A percentile compares a stretch with the other conserved stretches of the same genome.
Conservation (phyloP, 2,113 vertebrate genomes). For the Pelodiscus sinensis region DNA sequence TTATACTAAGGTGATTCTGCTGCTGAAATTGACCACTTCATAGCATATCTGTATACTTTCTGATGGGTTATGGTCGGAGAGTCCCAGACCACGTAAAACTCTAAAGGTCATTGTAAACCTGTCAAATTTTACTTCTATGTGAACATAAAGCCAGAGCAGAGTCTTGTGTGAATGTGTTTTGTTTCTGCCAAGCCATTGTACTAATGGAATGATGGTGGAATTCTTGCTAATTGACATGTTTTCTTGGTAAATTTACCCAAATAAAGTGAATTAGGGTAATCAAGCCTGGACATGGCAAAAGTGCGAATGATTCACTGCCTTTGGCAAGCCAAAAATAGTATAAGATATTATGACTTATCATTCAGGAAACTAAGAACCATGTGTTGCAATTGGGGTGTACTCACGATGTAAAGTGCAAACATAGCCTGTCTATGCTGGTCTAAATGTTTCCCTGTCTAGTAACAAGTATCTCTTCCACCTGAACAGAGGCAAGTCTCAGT, state of each 20-base stretch:
- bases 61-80: not conserved
- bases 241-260: not conserved
- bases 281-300: not conserved
- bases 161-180: not conserved
- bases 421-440: not conserved
- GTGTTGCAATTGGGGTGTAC: not conserved
- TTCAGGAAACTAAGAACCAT: not conserved
- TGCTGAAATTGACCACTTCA: not conserved
- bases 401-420: not conserved
- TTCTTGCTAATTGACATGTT: not conserved
- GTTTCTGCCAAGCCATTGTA: not conserved
- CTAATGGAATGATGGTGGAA: not conserved
- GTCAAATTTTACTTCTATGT: not conserved
- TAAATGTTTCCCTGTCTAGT: not conserved
- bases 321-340: not conserved
- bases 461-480: not conserved
- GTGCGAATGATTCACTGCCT: not conserved
- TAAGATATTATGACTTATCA: not conserved
- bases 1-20: not conserved
- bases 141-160: not conserved
- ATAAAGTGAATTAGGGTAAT: not conserved
- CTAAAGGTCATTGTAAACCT: not conserved
- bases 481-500: not conserved
- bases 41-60: not conserved
- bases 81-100: not conserved